Evolutionary conservation across 1,140 invertebrate genomes (phyloP).

Genomic region (Muscidifurax raptorellus): DNA sequence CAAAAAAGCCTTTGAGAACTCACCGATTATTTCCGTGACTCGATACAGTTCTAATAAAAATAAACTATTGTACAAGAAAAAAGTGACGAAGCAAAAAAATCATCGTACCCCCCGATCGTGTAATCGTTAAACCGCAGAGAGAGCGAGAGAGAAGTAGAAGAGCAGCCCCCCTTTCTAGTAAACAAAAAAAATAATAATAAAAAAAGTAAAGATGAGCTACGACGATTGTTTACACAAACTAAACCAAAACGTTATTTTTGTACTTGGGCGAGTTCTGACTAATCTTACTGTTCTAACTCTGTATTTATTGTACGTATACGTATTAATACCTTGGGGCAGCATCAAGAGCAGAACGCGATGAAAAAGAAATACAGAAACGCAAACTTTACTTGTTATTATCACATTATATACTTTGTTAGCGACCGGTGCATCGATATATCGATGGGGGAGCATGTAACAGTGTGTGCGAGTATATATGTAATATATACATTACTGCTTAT

Average conservation of each 20-base stretch:
- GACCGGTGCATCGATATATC: neutral
- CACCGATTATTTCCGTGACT: slow-evolving; percentile 46
- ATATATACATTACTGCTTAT: slow-evolving; percentile 5
- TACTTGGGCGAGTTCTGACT: slow-evolving; percentile 46
- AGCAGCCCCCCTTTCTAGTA: slow-evolving; percentile 2
- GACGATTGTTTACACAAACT: slow-evolving; percentile 29
- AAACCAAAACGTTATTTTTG: slow-evolving; percentile 50
- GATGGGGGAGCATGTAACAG: neutral
- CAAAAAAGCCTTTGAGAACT: slow-evolving; percentile 41
- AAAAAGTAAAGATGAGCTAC: neutral
- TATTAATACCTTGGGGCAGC: slow-evolving; percentile 37
- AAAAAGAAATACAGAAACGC: neutral
- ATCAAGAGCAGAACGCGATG: neutral
- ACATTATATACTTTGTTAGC: slow-evolving; percentile 25
- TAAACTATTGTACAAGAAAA: slow-evolving; percentile 14
- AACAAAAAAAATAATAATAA: slow-evolving; percentile 20
- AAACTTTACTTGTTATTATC: slow-evolving; percentile 32
- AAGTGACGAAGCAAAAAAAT: neutral
- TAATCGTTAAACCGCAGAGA: slow-evolving; percentile 20
- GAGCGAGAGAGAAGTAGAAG: neutral
- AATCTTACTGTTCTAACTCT: slow-evolving; percentile 29
- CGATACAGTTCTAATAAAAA: slow-evolving; percentile 36
- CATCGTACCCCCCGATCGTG: neutral
- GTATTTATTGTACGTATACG: slow-evolving; percentile 20
- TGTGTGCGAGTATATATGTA: neutral